Base-by-base conservation (phyloP, 2,113 vertebrate genomes). In the Spea bombifrons region DNA sequence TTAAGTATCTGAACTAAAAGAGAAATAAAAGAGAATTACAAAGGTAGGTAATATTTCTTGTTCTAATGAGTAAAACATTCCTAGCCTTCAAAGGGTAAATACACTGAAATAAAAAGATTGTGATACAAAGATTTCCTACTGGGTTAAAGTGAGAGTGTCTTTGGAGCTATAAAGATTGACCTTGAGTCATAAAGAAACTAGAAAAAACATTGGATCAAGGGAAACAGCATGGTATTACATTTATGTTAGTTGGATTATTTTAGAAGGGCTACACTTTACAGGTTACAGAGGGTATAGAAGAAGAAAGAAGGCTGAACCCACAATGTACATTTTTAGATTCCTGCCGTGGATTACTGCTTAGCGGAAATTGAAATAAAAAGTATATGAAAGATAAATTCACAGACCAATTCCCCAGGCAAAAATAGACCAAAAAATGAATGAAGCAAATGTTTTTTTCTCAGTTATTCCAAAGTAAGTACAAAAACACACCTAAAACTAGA, bases 231-330 rank as follows among this genome's bases (percentile, higher is more conserved):
- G 66, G 71, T 46, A 52, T 71, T 52, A 65, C 52, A 63, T 78
- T 30, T 71, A 78, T 78, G 57, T 78, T 44, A n/a, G 49, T 16
- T 59, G 12, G 63, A 49, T 67, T 66, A 67, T 43, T 76, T 76
- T 68, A 66, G 71, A 78, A 16, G 68, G 57, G 12, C 47, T 65
- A 15, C 44, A 50, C 47, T 66, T 65, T 48, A 10, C 55, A 50
- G 68, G 68, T 65, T 49, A 78, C 4, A 67, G 65, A 72, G 30
- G 76, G 50, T n/a, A 45, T 57, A 5, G 15, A 12, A n/a, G 47
- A 43, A 77, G 16, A 70, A 77, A 77, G 75, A 77, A 55, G 57
- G 48, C 30, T 67, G 64, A 67, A 67, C 63, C 66, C 44, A 67
- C 13, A 66, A 13, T 75, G 63, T 44, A 49, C 43, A 52, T 67